A percentile compares a stretch with the other conserved stretches of the same genome.
Conservation (phyloP, 2,888 invertebrate genomes). For the Nipponacmea schrenckii region DNA sequence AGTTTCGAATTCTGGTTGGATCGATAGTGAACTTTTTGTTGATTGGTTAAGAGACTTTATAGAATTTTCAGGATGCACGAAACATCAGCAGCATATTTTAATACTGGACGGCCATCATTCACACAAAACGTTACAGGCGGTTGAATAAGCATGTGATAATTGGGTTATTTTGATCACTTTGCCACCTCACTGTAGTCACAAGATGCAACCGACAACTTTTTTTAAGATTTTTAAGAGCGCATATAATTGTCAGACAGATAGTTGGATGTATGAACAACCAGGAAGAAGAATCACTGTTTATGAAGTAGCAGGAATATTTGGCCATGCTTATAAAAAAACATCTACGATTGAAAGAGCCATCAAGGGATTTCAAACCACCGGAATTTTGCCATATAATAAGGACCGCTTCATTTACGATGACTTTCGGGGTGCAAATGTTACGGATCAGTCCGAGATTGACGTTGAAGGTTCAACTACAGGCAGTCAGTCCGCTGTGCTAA, state of each 20-base stretch:
- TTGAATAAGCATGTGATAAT: constrained; percentile 57
- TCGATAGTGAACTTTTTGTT: constrained; percentile 37
- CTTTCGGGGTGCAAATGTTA: background rate
- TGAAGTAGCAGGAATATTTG: constrained; percentile 32
- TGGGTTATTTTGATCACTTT: constrained; percentile 60
- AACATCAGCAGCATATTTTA: constrained; percentile 50
- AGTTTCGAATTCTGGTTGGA: constrained; percentile 54
- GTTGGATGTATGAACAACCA: constrained; percentile 34
- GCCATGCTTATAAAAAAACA: constrained; percentile 33
- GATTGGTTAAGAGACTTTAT: constrained; percentile 65
- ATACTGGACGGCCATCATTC: constrained; percentile 63
- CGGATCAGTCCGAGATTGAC: no score
- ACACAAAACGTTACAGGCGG: constrained; percentile 49
- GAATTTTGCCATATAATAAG: constrained; percentile 11
- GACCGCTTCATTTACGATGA: background rate
- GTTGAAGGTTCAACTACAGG: no score
- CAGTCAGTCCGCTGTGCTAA: no score
- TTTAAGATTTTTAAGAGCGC: constrained; percentile 40
- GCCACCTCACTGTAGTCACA: constrained; percentile 62
- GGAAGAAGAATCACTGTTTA: constrained; percentile 31
- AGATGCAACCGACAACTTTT: constrained; percentile 42
- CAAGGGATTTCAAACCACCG: constrained; percentile 15
- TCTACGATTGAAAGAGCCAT: constrained; percentile 14
- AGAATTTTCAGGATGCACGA: constrained; percentile 38
- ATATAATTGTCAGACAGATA: constrained; percentile 26